Evolutionary conservation across 2,113 vertebrate species (phyloP).

Genomic region (Lipophrys pholis): DNA sequence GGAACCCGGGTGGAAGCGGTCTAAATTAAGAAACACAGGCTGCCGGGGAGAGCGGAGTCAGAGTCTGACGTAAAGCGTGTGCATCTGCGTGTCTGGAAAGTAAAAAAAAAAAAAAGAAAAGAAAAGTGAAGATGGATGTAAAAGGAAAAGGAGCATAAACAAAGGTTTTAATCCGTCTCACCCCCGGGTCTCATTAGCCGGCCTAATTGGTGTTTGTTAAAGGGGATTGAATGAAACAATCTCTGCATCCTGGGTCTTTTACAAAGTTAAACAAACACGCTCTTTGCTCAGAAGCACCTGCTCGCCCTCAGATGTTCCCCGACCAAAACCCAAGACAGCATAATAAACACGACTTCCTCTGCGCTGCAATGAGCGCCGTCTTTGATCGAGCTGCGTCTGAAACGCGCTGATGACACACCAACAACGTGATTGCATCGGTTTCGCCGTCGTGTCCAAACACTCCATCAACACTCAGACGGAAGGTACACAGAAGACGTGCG

Average conservation of each 20-base stretch:
- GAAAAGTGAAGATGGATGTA: conserved; percentile 10
- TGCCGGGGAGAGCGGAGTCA: conserved; percentile 26
- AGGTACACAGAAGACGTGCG: no score
- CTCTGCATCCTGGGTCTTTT: conserved; percentile 62
- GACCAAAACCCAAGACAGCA: conserved; percentile 67
- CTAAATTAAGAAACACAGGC: conserved; percentile 53
- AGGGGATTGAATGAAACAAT: conserved; percentile 63
- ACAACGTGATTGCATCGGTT: conserved; percentile 72
- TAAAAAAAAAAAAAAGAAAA: conserved; percentile 7
- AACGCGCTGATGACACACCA: conserved; percentile 48
- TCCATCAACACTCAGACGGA: conserved; percentile 72
- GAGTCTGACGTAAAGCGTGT: conserved; percentile 41
- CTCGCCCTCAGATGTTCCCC: conserved; percentile 59
- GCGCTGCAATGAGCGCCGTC: conserved; percentile 40
- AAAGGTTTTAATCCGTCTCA: conserved; percentile 59
- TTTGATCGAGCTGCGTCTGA: conserved; percentile 72
- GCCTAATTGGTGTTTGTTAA: conserved; percentile 74
- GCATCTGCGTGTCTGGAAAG: conserved; percentile 18
- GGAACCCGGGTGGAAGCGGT: conserved; percentile 38
- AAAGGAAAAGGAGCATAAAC: conserved; percentile 34
- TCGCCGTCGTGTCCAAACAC: conserved; percentile 64
- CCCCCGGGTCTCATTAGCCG: conserved; percentile 72
- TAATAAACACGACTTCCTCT: conserved; percentile 78
- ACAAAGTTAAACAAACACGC: conserved; percentile 77
- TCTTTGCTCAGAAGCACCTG: conserved; percentile 75